Percentiles rank a stretch among this genome's conserved stretches.
phyloP scores from a whole-genome alignment of 2,113 vertebrate genomes.

The Falcunculus frontatus region DNA sequence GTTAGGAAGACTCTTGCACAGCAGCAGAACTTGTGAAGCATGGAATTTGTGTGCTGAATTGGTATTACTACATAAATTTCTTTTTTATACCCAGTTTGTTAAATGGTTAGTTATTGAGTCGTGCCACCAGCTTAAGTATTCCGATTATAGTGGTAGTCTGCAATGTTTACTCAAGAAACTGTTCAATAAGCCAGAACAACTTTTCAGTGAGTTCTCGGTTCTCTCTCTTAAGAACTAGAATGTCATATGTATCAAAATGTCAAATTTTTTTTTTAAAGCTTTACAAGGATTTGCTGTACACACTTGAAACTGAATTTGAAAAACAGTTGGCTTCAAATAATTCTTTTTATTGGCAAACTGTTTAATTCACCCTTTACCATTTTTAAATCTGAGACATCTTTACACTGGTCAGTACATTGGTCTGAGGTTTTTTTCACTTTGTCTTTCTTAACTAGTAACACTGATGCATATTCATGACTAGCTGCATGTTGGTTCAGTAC shows the following conservation, averaged over 20 bases:
- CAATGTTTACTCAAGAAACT: slow-evolving; percentile 14
- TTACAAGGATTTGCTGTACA: not conserved
- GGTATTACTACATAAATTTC: slow-evolving; percentile 44
- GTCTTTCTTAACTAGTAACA: not conserved
- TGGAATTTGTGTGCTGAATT: slow-evolving; percentile 55
- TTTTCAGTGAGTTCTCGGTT: not conserved
- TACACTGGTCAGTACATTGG: not conserved
- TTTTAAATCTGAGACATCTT: not conserved
- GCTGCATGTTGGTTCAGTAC: not conserved
- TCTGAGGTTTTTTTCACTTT: not conserved
- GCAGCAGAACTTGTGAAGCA: slow-evolving; percentile 63
- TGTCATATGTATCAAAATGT: not conserved
- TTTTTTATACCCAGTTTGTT: slow-evolving; percentile 36
- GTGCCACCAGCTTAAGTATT: slow-evolving; percentile 32
- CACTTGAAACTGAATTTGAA: not conserved
- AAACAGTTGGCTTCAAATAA: not conserved
- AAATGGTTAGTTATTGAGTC: slow-evolving; percentile 30
- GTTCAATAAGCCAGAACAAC: not conserved
- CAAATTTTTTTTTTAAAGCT: not conserved
- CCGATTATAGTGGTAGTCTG: not conserved
- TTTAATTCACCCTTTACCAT: not conserved
- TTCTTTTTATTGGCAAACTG: not conserved
- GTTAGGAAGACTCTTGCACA: slow-evolving; percentile 28
- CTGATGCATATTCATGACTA: not conserved
- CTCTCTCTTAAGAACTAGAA: not conserved